Percentiles rank a stretch among this genome's conserved stretches.
Evolutionary conservation across 2,888 invertebrate genomes (phyloP).

Genomic region (Ormyrus labotus): DNA sequence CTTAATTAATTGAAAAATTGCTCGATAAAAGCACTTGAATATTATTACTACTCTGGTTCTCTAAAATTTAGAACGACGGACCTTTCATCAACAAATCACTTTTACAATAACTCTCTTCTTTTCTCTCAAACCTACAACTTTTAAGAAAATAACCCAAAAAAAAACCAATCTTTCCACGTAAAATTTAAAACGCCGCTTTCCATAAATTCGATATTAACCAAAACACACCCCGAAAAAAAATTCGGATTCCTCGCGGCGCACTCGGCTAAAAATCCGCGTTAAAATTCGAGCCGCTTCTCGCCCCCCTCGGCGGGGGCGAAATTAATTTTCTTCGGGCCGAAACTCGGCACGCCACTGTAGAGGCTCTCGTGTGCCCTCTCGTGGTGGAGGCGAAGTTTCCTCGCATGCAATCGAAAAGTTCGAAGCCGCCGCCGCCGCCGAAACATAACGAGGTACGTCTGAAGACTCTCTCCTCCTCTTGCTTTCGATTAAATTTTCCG

Average conservation of each 20-base stretch:
- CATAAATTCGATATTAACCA: no score
- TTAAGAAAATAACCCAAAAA: no score
- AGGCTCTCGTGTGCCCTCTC: conserved; percentile 27
- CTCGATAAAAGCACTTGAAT: conserved; percentile 25
- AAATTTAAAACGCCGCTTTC: no score
- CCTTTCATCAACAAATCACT: neutral
- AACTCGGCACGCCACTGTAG: conserved; percentile 20
- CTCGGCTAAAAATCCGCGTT: neutral
- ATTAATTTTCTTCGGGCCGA: conserved; percentile 52
- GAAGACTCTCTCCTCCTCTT: conserved; percentile 24
- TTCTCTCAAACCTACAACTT: neutral
- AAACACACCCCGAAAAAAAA: no score
- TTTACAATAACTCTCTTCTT: neutral
- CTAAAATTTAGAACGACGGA: no score
- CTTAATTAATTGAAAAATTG: conserved; percentile 30
- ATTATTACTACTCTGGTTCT: neutral
- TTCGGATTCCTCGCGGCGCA: neutral
- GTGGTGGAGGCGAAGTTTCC: conserved; percentile 19
- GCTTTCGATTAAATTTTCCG: conserved; percentile 55
- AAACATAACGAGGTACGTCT: conserved; percentile 49
- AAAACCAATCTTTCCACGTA: no score
- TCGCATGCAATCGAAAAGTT: conserved; percentile 55
- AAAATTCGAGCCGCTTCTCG: neutral
- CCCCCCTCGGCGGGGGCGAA: conserved; percentile 9
- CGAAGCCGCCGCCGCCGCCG: conserved; percentile 7